phyloP scores from a whole-genome alignment of 2,888 invertebrate genomes.

The Leptinotarsa juncta region DNA sequence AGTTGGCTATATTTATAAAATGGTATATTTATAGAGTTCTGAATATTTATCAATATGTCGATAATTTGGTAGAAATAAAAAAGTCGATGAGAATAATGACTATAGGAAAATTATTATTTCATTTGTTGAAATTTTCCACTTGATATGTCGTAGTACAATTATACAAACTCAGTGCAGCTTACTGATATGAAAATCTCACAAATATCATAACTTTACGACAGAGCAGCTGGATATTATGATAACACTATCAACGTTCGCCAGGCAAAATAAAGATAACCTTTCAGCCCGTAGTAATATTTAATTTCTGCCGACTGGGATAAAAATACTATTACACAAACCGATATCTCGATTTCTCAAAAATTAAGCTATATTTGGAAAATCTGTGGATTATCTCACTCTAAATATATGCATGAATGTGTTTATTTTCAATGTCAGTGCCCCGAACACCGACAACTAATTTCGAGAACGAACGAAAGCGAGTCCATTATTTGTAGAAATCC shows the following conservation, averaged over 20 bases:
- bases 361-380: neutral
- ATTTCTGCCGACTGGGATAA: slow-evolving; percentile 10
- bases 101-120: too few relatives aligned
- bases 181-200: neutral
- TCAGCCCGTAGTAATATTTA: slow-evolving; percentile 5
- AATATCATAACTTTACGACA: slow-evolving; percentile 9
- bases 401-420: neutral
- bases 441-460: neutral
- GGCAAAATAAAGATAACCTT: slow-evolving; percentile 16
- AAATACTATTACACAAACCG: slow-evolving; percentile 14
- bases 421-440: neutral
- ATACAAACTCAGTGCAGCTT: neutral
- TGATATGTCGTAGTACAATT: too few relatives aligned
- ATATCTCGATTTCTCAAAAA: slow-evolving; percentile 1
- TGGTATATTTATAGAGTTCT: too few relatives aligned
- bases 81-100: too few relatives aligned
- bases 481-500: too few relatives aligned
- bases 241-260: slow-evolving; percentile 2
- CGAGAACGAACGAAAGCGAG: too few relatives aligned
- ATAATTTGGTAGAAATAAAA: too few relatives aligned
- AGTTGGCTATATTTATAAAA: too few relatives aligned
- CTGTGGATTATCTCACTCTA: neutral
- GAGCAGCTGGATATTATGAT: slow-evolving; percentile 12
- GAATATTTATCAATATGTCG: too few relatives aligned
- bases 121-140: too few relatives aligned